These are phyloP conservation scores for Drosophila tristis DNA, from an alignment of 1,140 invertebrate genomes.

Conservation along the genomic window DNA sequence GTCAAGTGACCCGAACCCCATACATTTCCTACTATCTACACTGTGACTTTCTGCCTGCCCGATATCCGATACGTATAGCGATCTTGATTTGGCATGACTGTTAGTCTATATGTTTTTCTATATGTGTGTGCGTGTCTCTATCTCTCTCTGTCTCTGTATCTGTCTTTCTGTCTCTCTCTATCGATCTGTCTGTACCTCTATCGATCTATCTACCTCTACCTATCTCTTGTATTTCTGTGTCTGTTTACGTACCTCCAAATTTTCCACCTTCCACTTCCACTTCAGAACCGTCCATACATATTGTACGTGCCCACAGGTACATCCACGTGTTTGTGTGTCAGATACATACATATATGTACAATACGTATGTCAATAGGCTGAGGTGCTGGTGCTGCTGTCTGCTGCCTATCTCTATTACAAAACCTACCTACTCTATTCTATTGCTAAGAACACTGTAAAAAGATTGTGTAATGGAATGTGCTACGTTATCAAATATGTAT, in stretches of 20 bases:
- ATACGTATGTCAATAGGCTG: constrained; percentile 24
- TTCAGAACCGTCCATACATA: constrained; percentile 24
- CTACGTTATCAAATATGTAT: constrained; percentile 55
- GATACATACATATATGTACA: constrained; percentile 8
- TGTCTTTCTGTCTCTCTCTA: constrained; percentile 6
- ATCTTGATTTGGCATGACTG: constrained; percentile 77
- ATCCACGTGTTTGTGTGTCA: constrained; percentile 16
- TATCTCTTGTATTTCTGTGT: constrained; percentile 22
- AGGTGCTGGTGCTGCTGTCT: constrained; percentile 47
- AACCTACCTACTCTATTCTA: constrained; percentile 37
- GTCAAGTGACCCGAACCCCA: constrained; percentile 25
- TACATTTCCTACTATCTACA: constrained; percentile 45
- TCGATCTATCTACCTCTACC: constrained; percentile 11
- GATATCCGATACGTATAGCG: constrained; percentile 65
- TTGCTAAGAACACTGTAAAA: constrained; percentile 23
- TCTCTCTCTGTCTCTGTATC: constrained; percentile 26
- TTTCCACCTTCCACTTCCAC: constrained; percentile 19
- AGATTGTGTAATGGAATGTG: constrained; percentile 58
- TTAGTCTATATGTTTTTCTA: constrained; percentile 76
- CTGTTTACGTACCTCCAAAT: constrained; percentile 25
- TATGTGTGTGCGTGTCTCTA: constrained; percentile 53
- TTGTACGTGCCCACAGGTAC: constrained; percentile 11
- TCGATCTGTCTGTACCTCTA: neutral
- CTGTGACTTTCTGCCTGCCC: constrained; percentile 50
- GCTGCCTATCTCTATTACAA: constrained; percentile 25